Evolutionary conservation across 2,888 invertebrate genomes (phyloP), one percentile per base, ranked within the genome.

Genomic region (Thereva unica): DNA sequence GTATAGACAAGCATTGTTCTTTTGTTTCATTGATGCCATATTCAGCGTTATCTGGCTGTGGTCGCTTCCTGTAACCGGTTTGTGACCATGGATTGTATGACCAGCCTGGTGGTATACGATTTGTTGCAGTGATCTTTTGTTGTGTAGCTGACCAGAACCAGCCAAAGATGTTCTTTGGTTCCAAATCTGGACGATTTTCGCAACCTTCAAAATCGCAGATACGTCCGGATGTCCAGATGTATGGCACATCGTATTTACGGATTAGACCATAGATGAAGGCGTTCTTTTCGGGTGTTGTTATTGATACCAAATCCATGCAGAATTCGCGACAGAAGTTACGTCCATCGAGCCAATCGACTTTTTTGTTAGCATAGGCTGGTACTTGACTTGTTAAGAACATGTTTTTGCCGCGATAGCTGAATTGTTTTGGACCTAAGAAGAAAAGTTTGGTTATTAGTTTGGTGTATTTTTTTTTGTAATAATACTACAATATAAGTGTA

Each of bases 111-210:
- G 81, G 81, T 73, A 79, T 86, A 82, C 87, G 85, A 82, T 90
- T 92, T 74, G 93, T 93, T 50, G 93, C 89, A 50, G 90, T 82
- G 80, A 94, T 86, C 85, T 93, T 93, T 81, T 90, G 92, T 68
- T 93, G 87, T 76, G 92, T 92, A 54, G 92, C 91, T 12, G 93
- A 93, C 94, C 94, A 95, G 87, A 94, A 94, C 94, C 94, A 95
- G 52, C 94, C 94, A 76, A 88, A 88, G 71, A 94, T 75, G 76
- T 86, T 87, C 82, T 93, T 93, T 70, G 94, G 94, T 79, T 93
- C 93, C 71, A 94, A 84, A 77, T 94, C 94, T 68, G 86, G 85
- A 71, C 94, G 89, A 72, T 89, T 88, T 79, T 93, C 93, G 80
- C 95, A 95, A 68, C 95, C 94, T 78, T 92, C 93, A 85, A 95